Percentiles rank a stretch among this genome's conserved stretches.
phyloP scores from a whole-genome alignment of 2,113 vertebrate genomes.

The Elaphurus davidianus region DNA sequence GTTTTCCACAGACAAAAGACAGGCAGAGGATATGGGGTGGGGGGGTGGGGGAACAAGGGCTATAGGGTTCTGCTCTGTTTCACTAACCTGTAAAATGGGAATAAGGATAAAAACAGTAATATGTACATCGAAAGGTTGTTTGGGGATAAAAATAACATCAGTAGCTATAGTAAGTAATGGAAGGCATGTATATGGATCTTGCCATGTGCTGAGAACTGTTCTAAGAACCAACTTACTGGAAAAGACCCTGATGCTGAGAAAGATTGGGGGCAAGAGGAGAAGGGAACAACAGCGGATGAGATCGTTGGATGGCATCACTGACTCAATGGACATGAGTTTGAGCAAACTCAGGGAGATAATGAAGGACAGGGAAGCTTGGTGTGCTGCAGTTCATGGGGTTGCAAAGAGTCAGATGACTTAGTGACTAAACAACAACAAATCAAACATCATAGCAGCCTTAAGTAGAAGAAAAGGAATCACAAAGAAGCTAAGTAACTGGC shows the following conservation, averaged over 20 bases:
- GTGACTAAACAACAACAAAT: not conserved
- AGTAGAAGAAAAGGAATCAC: not conserved
- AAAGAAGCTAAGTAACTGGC: not conserved
- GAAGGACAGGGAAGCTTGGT: not conserved
- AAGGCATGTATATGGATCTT: not conserved
- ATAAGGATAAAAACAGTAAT: not conserved
- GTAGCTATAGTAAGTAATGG: not conserved
- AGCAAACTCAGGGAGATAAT: not conserved
- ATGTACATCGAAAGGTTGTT: not conserved
- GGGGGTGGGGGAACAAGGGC: accelerated
- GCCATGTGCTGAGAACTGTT: not conserved
- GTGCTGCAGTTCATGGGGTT: not conserved
- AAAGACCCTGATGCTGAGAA: not conserved
- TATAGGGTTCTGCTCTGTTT: not conserved
- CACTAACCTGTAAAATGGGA: not conserved
- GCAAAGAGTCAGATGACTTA: not conserved
- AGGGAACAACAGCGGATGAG: not conserved
- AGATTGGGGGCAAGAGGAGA: not conserved
- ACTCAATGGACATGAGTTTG: not conserved
- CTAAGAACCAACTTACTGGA: not conserved
- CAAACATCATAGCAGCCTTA: not conserved
- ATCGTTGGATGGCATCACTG: not conserved
- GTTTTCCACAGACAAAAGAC: not conserved
- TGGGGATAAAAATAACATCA: not conserved
- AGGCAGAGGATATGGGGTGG: not conserved